Evolutionary conservation across 2,797 vertebrate genomes (phyloP).

Genomic region (Psittacula derbiana): DNA sequence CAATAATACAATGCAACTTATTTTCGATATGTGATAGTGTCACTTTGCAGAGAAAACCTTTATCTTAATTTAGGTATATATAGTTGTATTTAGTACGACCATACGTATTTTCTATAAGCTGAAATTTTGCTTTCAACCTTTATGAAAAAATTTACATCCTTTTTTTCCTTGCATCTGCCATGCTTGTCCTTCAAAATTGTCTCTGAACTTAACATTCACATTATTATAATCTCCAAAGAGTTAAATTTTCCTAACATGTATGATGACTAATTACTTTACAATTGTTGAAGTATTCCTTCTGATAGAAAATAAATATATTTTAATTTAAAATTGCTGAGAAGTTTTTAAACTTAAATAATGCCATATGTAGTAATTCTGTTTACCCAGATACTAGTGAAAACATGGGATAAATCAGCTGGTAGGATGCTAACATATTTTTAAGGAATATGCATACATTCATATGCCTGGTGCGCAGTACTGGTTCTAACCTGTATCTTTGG

Average conservation of each 20-base stretch:
- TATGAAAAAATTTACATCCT: background rate
- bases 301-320: background rate
- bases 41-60: background rate
- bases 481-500: background rate
- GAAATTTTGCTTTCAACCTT: background rate
- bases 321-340: background rate
- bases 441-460: background rate
- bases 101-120: background rate
- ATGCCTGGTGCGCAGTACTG: background rate
- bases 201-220: background rate
- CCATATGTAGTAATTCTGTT: background rate
- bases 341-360: background rate
- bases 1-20: background rate
- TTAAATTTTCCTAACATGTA: background rate
- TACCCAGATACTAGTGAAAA: background rate
- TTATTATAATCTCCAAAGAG: background rate
- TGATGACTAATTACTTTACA: background rate
- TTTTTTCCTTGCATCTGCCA: rapidly evolving
- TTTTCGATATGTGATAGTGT: background rate
- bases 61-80: background rate
- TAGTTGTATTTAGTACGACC: background rate
- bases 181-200: background rate
- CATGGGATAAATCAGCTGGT: rapidly evolving
- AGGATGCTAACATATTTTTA: background rate
- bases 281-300: background rate